These are phyloP conservation scores for Charanyca ferruginea DNA, from an alignment of 2,888 invertebrate species.

Conservation along the genomic window DNA sequence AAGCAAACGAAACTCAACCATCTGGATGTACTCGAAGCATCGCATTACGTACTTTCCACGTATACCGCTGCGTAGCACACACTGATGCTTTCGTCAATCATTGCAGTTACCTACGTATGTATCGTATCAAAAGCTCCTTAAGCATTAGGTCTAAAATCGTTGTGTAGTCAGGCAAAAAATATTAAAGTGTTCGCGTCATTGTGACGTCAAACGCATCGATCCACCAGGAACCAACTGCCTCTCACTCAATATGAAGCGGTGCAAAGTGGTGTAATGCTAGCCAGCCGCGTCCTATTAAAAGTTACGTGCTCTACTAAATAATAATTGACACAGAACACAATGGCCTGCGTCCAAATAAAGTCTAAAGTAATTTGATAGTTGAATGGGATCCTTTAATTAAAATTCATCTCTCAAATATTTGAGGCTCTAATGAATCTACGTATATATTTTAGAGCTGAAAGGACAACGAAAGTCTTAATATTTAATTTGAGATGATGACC, in stretches of 20 bases:
- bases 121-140: slow-evolving; percentile 37
- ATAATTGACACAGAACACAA: slow-evolving; percentile 41
- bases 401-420: slow-evolving; percentile 47
- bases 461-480: slow-evolving; percentile 28
- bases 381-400: slow-evolving; percentile 45
- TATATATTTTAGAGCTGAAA: slow-evolving; percentile 23
- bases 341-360: slow-evolving; percentile 28
- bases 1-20: slow-evolving; percentile 18
- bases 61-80: slow-evolving; percentile 13
- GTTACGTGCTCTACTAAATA: slow-evolving; percentile 24
- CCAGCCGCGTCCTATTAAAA: slow-evolving; percentile 34
- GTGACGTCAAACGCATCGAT: slow-evolving; percentile 73
- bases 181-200: slow-evolving; percentile 61
- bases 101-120: slow-evolving; percentile 22
- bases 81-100: slow-evolving; percentile 25
- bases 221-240: slow-evolving; percentile 51
- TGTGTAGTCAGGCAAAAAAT: slow-evolving; percentile 42
- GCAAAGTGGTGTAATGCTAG: slow-evolving; percentile 51
- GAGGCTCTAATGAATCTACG: slow-evolving; percentile 37
- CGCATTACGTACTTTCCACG: slow-evolving; percentile 17
- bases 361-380: slow-evolving; percentile 46
- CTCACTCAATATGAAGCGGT: slow-evolving; percentile 45
- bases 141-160: slow-evolving; percentile 33
- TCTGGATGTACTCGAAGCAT: slow-evolving; percentile 15
- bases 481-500: slow-evolving; percentile 41